phyloP scores from a whole-genome alignment of 2,113 vertebrate genomes.

The Lagopus leucura region DNA sequence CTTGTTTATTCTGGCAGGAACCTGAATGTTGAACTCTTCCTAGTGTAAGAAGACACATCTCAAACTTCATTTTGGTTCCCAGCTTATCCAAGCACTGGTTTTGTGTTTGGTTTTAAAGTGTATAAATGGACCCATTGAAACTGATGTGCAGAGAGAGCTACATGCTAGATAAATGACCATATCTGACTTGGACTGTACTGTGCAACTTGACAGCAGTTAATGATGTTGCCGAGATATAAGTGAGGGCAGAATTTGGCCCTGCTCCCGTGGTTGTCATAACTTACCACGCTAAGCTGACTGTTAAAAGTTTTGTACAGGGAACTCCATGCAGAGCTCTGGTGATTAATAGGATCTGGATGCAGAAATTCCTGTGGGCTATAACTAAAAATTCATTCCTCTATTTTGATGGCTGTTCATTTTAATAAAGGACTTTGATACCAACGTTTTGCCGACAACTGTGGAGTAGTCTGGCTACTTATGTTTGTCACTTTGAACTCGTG shows the following conservation, averaged over 20 bases:
- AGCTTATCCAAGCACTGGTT: conserved; percentile 1
- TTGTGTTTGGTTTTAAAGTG: conserved; percentile 18
- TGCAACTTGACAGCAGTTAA: conserved; percentile 48
- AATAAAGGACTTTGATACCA: conserved; percentile 60
- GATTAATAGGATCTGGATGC: conserved; percentile 66
- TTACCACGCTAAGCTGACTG: conserved; percentile 41
- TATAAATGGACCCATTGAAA: conserved; percentile 44
- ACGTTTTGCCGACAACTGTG: conserved; percentile 54
- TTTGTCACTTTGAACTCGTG: conserved; percentile 47
- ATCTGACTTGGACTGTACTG: background rate
- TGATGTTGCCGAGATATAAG: conserved; percentile 15
- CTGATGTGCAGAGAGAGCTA: conserved; percentile 12
- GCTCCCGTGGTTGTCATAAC: conserved; percentile 42
- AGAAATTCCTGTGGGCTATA: conserved; percentile 70
- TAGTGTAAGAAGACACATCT: conserved; percentile 44
- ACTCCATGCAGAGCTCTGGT: conserved; percentile 21
- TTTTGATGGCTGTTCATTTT: conserved; percentile 68
- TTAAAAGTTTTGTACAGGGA: conserved; percentile 60
- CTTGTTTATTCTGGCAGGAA: conserved; percentile 63
- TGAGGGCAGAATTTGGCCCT: conserved; percentile 59
- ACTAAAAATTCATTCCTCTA: conserved; percentile 61
- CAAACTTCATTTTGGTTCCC: conserved; percentile 40
- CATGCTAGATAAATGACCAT: conserved; percentile 21
- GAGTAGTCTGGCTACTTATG: conserved; percentile 55
- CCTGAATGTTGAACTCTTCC: conserved; percentile 18